A percentile compares a stretch with the other conserved stretches of the same genome.
phyloP scores from a whole-genome alignment of 2,113 vertebrate species.

The Microtus pennsylvanicus region DNA sequence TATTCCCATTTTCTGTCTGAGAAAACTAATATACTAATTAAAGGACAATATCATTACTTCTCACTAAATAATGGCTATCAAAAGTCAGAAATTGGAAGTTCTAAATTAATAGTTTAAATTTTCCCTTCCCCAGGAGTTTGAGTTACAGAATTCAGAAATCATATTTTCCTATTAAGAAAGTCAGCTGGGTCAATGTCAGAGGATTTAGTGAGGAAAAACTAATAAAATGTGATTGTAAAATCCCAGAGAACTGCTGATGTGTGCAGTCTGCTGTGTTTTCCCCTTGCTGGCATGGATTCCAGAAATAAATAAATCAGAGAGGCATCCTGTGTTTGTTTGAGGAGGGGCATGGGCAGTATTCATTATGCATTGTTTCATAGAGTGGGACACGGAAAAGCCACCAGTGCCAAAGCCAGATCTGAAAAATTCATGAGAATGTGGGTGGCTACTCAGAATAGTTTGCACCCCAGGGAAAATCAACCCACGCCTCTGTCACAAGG shows the following conservation, averaged over 20 bases:
- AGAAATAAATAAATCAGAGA: constrained; percentile 77
- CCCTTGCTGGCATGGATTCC: constrained; percentile 42
- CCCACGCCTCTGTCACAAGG: constrained; percentile 50
- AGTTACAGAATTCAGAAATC: constrained; percentile 49
- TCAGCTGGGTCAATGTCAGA: constrained; percentile 54
- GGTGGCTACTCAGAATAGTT: constrained; percentile 74
- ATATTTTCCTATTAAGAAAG: constrained; percentile 58
- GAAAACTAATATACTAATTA: neutral
- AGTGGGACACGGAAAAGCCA: constrained; percentile 57
- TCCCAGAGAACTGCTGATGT: constrained; percentile 65
- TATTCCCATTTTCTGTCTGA: constrained; percentile 11
- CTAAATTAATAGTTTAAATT: constrained; percentile 38
- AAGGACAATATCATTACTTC: neutral
- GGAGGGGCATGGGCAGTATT: constrained; percentile 41
- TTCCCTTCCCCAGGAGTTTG: constrained; percentile 32
- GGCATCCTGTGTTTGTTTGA: constrained; percentile 62
- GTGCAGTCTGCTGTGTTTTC: constrained; percentile 56
- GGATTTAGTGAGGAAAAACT: constrained; percentile 65
- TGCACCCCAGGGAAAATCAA: constrained; percentile 51
- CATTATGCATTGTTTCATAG: constrained; percentile 66
- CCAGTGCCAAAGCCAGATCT: constrained; percentile 43
- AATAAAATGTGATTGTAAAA: constrained; percentile 75
- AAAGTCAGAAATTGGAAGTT: neutral
- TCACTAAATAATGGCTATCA: neutral
- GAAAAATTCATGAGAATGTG: constrained; percentile 74